phyloP scores from a whole-genome alignment of 2,113 vertebrate genomes.

The Malurus alboscapulatus region DNA sequence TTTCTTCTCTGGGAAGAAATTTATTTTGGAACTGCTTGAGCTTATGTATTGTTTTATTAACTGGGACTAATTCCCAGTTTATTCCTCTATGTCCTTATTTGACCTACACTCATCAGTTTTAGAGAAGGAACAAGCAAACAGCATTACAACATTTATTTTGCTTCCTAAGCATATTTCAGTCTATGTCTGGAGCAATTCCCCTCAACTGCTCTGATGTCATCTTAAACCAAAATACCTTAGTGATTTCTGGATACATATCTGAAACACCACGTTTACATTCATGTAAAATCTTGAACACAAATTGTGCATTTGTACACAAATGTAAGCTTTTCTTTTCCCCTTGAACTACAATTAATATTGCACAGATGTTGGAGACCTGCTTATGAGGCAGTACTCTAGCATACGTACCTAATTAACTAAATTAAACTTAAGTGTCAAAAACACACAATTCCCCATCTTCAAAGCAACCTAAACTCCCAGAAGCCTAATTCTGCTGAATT shows the following conservation, averaged over 20 bases:
- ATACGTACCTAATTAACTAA: background rate
- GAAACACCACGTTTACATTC: background rate
- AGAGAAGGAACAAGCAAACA: background rate
- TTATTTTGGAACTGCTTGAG: background rate
- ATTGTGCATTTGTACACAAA: background rate
- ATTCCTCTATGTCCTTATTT: background rate
- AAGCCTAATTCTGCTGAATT: background rate
- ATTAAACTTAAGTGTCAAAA: background rate
- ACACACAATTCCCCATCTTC: background rate
- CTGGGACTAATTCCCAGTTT: background rate
- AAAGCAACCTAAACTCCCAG: background rate
- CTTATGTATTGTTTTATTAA: slow-evolving; percentile 26
- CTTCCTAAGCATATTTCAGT: background rate
- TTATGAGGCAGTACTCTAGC: background rate
- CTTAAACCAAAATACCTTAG: background rate
- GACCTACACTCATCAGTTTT: background rate
- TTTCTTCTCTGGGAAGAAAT: slow-evolving; percentile 19
- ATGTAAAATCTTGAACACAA: background rate
- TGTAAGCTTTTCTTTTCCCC: background rate
- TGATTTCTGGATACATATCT: background rate
- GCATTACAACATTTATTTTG: background rate
- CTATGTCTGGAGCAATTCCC: background rate
- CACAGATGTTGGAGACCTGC: background rate
- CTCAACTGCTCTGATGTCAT: background rate
- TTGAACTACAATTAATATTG: background rate